These are phyloP conservation scores for Epistrophe grossulariae DNA, from an alignment of 2,888 invertebrate species.

Conservation along the genomic window DNA sequence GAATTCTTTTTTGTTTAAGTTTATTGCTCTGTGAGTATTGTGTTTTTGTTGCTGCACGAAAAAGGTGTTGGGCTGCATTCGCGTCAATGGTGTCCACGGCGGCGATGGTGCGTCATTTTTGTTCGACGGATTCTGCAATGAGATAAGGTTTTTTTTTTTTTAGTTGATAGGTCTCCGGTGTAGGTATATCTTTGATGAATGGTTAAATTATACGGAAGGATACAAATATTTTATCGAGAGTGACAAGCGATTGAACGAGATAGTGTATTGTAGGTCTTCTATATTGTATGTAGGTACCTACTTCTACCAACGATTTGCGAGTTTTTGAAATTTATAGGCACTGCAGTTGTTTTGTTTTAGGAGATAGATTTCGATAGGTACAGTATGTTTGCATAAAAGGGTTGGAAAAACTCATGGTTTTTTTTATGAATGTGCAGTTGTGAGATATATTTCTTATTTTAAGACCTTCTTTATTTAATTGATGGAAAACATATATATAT, in stretches of 20 bases:
- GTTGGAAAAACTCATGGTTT: no score
- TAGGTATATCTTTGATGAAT: constrained; percentile 54
- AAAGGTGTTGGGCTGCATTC: constrained; percentile 5
- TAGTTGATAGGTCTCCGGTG: background rate
- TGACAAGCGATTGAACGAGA: constrained; percentile 34
- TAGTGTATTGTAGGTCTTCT: background rate
- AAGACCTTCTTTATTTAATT: no score
- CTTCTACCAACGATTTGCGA: background rate
- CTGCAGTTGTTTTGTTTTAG: constrained; percentile 2
- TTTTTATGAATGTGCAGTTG: no score
- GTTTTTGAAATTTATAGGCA: constrained; percentile 13
- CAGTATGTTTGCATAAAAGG: no score
- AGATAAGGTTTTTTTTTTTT: constrained; percentile 23
- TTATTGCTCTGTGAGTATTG: background rate
- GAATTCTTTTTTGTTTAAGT: constrained; percentile 17
- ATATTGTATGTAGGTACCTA: no score
- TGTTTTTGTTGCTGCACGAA: constrained; percentile 3
- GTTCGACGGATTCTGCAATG: constrained; percentile 55
- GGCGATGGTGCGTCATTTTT: constrained; percentile 63
- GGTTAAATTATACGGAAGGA: constrained; percentile 32
- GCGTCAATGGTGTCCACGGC: constrained; percentile 53
- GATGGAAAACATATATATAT: no score
- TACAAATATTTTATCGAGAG: constrained; percentile 37
- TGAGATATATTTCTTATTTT: no score
- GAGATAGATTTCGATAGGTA: background rate